Evolutionary conservation across 2,888 invertebrate species (phyloP), one percentile per base, ranked within the genome.

Genomic region (Girardia tigrina): DNA sequence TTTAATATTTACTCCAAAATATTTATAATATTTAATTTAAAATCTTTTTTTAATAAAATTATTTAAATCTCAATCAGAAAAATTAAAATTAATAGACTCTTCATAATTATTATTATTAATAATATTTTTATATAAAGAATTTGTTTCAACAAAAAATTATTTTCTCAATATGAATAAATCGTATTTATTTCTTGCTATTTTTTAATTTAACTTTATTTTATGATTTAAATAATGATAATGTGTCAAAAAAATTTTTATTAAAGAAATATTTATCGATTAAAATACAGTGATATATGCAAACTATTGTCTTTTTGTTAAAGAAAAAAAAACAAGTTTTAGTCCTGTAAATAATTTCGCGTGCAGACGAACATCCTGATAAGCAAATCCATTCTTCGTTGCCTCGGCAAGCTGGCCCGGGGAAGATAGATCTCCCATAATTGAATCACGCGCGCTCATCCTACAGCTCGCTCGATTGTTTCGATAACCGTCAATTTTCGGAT

Each of bases 401-500:
- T 56, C 23, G 23, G n/a, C 23, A 56, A 20, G 23, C 8, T 56
- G 56, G 56, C 56, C 56, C n/a, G 56, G 23, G 56, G 56, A 56
- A 56, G 56, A 4, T 4, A 56, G 56, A 56, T 56, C 56, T 56
- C 56, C 2, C 56, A 16, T 56, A 56, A 56, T 56, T 56, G 56
- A 56, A 56, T 56, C 56, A 56, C 23, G 56, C 56, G n/a, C 56
- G 56, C 56, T 56, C n/a, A 56, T 56, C 56, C n/a, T 56, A 56
- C n/a, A 56, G 56, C n/a, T 56, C 56, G 56, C 56, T 56, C 56
- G 56, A 56, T 56, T 56, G n/a, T 56, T 56, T 56, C 56, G 56
- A 56, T 56, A 56, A 56, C 20, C 56, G n/a, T 56, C 56, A 56
- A 56, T 56, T 56, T 56, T 56, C n/a, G 56, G 56, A 56, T 56